Conservation (phyloP, 2,113 vertebrate genomes). For the Octodon degus region DNA sequence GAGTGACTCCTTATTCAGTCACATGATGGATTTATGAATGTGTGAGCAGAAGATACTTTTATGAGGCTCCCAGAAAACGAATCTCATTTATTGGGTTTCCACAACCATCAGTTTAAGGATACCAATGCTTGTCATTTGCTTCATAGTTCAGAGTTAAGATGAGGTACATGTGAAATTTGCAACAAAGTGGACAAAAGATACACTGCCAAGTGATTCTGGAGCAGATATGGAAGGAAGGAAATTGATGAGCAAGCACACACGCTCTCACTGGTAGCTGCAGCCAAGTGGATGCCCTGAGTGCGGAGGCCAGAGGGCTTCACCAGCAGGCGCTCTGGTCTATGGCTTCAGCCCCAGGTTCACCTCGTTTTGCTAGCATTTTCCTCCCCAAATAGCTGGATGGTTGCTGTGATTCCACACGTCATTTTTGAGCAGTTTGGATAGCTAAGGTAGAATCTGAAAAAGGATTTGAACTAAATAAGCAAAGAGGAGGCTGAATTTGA, state of each 20-base stretch:
- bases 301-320: background rate
- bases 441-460: background rate
- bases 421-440: background rate
- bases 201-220: background rate
- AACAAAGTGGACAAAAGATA: background rate
- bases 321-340: background rate
- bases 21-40: constrained; percentile 9
- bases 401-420: background rate
- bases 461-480: background rate
- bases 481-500: background rate
- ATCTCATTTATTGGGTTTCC: background rate
- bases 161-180: constrained; percentile 14
- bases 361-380: background rate
- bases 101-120: background rate
- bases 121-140: background rate
- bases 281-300: background rate
- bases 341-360: background rate
- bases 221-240: constrained; percentile 37
- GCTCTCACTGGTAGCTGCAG: background rate
- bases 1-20: constrained; percentile 5
- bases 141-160: background rate
- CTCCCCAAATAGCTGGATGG: background rate
- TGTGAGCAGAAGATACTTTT: background rate
- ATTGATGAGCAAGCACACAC: background rate
- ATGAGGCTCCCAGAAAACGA: background rate